Evolutionary conservation across 2,797 vertebrate genomes (phyloP).

Genomic region (Epinephelus awoara): DNA sequence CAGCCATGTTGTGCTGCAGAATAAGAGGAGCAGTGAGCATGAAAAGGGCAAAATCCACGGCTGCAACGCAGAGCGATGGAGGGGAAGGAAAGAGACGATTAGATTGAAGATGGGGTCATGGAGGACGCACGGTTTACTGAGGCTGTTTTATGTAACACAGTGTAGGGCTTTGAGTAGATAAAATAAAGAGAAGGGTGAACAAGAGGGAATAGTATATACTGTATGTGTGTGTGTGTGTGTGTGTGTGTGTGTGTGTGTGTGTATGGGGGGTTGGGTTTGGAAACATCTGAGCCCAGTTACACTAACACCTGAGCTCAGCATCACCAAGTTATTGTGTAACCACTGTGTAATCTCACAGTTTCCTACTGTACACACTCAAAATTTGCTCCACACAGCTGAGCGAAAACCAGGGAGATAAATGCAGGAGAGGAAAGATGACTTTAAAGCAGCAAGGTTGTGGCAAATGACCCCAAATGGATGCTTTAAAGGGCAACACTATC

Average conservation of each 20-base stretch:
- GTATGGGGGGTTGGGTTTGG: neutral
- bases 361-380: constrained; percentile 21
- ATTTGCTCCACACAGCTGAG: neutral
- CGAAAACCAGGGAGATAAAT: neutral
- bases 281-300: constrained; percentile 38
- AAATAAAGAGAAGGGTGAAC: neutral
- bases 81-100: constrained; percentile 37
- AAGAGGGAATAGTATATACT: neutral
- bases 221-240: constrained; percentile 1
- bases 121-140: neutral
- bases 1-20: constrained; percentile 60
- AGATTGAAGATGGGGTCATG: constrained; percentile 29
- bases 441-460: neutral
- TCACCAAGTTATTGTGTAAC: constrained; percentile 42
- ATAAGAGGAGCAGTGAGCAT: constrained; percentile 56
- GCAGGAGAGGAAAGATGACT: neutral
- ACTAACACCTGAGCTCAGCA: constrained; percentile 60
- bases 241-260: neutral
- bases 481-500: neutral
- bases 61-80: constrained; percentile 28
- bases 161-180: neutral
- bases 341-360: constrained; percentile 1
- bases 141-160: constrained; percentile 40
- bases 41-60: constrained; percentile 68
- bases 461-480: neutral